Base-by-base conservation (phyloP, 2,888 invertebrate species). In the Cephonodes hylas region DNA sequence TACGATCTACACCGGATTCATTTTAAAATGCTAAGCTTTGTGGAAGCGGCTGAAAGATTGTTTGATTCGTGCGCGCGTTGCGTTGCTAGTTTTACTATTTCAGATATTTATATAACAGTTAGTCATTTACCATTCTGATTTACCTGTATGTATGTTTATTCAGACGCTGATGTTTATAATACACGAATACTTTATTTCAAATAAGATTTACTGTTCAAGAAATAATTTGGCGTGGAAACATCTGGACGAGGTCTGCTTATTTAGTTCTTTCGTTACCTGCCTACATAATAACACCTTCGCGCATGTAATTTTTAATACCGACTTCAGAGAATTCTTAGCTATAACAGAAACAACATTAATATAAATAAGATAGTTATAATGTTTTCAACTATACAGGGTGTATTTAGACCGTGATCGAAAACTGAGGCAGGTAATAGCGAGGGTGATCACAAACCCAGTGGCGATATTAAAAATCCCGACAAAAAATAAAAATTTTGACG, bases 121-220 rank as follows among this genome's bases (percentile, higher is more conserved):
- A 90, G 84, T 91, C 89, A 89, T 91, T 91, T 86, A 89, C 81
- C 89, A 88, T 91, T 91, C 90, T 88, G 89, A 91, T 90, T 90
- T 90, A 90, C 91, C 86, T 89, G 85, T 75, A 73, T 84, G 86
- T 86, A 79, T 89, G 88, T 91, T 90, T 88, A 85, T 86, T 83
- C 89, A 86, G 87, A 88, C 79, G 80, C 84, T 78, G 72, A 74
- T 90, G 90, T 91, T 91, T 91, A 86, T 89, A 88, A 90, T 91
- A 87, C 85, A 85, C 78, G 80, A 79, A 84, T 88, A 86, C 85
- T 86, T 88, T 86, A 85, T 88, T 86, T 86, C 80, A 86, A 89
- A 89, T 88, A 84, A 89, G 86, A 90, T 89, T 88, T 86, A 89
- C 83, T 75, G 81, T 73, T 81, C 74, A 77, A 78, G 80, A 85